Evolutionary conservation across 2,888 invertebrate species (phyloP).

Genomic region (Mimachlamys varia): DNA sequence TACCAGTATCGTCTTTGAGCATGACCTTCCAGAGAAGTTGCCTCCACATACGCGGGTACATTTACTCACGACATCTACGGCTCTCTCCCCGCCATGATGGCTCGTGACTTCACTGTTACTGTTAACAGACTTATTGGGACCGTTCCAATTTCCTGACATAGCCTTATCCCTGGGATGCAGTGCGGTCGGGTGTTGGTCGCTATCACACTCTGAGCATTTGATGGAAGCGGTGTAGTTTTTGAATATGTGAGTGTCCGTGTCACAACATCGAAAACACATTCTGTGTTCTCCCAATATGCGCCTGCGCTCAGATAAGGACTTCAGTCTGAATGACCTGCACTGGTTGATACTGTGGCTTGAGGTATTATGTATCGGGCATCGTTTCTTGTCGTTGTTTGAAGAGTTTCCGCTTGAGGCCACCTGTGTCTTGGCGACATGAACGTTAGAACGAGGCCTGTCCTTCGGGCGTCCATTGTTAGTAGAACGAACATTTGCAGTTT

Average conservation of each 20-base stretch:
- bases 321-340: conserved; percentile 45
- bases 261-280: conserved; percentile 45
- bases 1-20: background rate
- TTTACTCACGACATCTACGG: background rate
- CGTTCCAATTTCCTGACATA: background rate
- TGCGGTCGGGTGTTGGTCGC: conserved; percentile 42
- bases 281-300: conserved; percentile 38
- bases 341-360: conserved; percentile 38
- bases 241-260: conserved; percentile 32
- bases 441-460: background rate
- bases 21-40: background rate
- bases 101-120: background rate
- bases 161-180: conserved; percentile 29
- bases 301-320: conserved; percentile 41
- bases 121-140: background rate
- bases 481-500: background rate
- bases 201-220: conserved; percentile 36
- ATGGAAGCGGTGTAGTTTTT: conserved; percentile 38
- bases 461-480: background rate
- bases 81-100: conserved; percentile 31
- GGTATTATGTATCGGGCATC: conserved; percentile 47
- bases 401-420: background rate
- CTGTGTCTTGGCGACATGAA: background rate
- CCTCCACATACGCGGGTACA: background rate
- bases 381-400: background rate